phyloP scores from a whole-genome alignment of 1,140 invertebrate species.

The Harpegnathos saltator region DNA sequence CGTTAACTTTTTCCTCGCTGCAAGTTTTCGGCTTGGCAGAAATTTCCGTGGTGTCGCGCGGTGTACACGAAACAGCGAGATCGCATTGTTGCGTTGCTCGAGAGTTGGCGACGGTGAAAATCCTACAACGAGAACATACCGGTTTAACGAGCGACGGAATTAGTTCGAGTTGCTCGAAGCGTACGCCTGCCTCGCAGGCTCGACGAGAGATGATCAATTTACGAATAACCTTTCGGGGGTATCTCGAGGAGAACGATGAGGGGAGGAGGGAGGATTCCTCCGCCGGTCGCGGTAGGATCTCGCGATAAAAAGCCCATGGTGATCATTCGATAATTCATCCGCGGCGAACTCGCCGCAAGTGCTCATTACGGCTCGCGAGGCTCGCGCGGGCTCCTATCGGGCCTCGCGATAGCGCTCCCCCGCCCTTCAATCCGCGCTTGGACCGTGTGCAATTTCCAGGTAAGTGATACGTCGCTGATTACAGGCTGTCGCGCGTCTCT shows the following conservation, averaged over 20 bases:
- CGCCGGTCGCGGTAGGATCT: slow-evolving; percentile 32
- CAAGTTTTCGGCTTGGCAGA: too few species aligned
- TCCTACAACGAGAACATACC: too few species aligned
- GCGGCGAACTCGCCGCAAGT: slow-evolving; percentile 36
- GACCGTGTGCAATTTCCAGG: slow-evolving; percentile 37
- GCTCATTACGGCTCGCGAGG: slow-evolving; percentile 43
- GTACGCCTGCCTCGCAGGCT: neutral
- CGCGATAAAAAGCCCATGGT: slow-evolving; percentile 37
- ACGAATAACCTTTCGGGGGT: neutral
- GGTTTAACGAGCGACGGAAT: neutral
- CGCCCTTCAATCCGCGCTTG: neutral
- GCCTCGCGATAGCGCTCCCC: slow-evolving; percentile 46
- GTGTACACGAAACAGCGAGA: too few species aligned
- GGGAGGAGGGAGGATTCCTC: neutral
- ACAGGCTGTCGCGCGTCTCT: slow-evolving; percentile 54
- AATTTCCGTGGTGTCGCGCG: too few species aligned
- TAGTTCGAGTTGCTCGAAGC: neutral
- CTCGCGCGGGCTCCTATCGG: slow-evolving; percentile 12
- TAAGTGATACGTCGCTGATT: slow-evolving; percentile 60
- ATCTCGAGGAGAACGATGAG: neutral
- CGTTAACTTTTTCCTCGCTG: too few species aligned
- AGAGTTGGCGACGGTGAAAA: too few species aligned
- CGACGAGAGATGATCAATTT: slow-evolving; percentile 26
- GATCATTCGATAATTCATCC: slow-evolving; percentile 54
- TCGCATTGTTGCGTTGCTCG: too few species aligned